Evolutionary conservation across 2,888 invertebrate genomes (phyloP).

Genomic region (Agrypnus murinus): DNA sequence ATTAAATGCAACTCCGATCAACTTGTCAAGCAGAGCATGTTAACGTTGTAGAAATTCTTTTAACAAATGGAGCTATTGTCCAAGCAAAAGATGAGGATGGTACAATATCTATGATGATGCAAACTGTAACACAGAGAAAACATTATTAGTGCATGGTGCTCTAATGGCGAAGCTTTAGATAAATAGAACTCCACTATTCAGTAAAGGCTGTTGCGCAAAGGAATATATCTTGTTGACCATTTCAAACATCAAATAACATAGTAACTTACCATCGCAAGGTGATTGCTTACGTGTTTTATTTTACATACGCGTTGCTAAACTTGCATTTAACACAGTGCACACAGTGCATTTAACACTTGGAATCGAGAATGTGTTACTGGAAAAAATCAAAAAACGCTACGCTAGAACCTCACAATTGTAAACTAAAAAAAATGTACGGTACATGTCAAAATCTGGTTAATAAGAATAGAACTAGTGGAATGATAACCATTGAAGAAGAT

Average conservation of each 20-base stretch:
- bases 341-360: too few relatives aligned
- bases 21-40: too few relatives aligned
- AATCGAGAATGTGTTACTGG: slow-evolving; percentile 13
- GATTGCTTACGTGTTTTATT: slow-evolving; percentile 7
- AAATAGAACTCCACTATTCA: too few relatives aligned
- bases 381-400: slow-evolving; percentile 17
- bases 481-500: slow-evolving; percentile 25
- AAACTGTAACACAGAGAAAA: too few relatives aligned
- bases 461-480: slow-evolving; percentile 13
- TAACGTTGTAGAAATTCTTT: too few relatives aligned
- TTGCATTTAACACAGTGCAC: not conserved
- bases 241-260: slow-evolving; percentile 4
- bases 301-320: slow-evolving; percentile 14
- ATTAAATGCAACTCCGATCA: too few relatives aligned
- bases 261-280: slow-evolving; percentile 21
- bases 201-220: slow-evolving; percentile 4
- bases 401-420: not conserved
- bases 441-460: slow-evolving; percentile 22
- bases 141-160: too few relatives aligned
- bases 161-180: too few relatives aligned
- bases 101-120: too few relatives aligned
- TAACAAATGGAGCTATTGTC: too few relatives aligned
- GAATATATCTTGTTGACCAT: not conserved
- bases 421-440: slow-evolving; percentile 8
- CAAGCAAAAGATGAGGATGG: too few relatives aligned